Percentiles rank a stretch among this genome's conserved stretches.
phyloP scores from a whole-genome alignment of 2,888 invertebrate species.

The Apodemia duryi region DNA sequence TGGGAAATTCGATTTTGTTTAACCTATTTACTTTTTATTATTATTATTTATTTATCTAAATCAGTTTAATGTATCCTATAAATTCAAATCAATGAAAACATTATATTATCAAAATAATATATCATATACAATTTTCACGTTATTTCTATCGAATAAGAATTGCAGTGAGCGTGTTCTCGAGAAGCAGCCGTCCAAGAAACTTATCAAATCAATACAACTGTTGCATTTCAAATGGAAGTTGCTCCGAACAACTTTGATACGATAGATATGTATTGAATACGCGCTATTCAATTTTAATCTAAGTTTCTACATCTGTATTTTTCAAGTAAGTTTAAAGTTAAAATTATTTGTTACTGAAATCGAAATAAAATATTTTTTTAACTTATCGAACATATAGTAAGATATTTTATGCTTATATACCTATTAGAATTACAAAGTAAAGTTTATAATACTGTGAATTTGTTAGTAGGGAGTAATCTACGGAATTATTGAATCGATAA shows the following conservation, averaged over 20 bases:
- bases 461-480: too few species aligned
- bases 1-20: too few species aligned
- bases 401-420: too few species aligned
- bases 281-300: slow-evolving; percentile 5
- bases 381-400: too few species aligned
- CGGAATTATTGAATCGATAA: too few species aligned
- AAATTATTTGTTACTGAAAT: not conserved
- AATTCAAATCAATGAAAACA: not conserved
- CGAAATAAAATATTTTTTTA: too few species aligned
- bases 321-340: not conserved
- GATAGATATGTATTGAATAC: not conserved
- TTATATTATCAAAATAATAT: not conserved
- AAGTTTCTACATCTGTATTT: not conserved
- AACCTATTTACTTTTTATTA: too few species aligned
- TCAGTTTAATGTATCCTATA: too few species aligned
- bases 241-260: not conserved
- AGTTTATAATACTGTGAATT: too few species aligned
- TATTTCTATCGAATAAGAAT: not conserved
- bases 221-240: not conserved
- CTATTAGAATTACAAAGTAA: too few species aligned
- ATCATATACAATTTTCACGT: not conserved
- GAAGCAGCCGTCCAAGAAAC: not conserved
- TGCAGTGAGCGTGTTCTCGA: not conserved
- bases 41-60: too few species aligned
- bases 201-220: slow-evolving; percentile 3